phyloP scores from a whole-genome alignment of 2,888 invertebrate genomes.

The Thecophora atra region DNA sequence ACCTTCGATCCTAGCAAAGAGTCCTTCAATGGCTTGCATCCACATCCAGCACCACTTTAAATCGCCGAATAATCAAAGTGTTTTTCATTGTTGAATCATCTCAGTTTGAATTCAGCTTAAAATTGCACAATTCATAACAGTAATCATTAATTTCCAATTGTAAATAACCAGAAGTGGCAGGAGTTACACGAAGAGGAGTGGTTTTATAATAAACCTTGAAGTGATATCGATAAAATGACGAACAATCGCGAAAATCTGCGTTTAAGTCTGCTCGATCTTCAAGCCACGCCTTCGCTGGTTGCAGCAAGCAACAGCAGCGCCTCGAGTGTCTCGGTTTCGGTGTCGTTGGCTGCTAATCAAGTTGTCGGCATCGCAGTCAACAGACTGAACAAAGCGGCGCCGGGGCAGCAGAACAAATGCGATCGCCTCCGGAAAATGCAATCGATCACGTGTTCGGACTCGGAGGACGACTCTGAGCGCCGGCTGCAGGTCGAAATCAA shows the following conservation, averaged over 20 bases:
- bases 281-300: constrained; percentile 51
- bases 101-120: no score
- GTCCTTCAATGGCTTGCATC: no score
- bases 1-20: no score
- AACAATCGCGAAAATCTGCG: constrained; percentile 64
- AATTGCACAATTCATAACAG: no score
- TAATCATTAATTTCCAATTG: no score
- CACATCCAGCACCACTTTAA: no score
- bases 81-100: no score
- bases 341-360: constrained; percentile 54
- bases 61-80: no score
- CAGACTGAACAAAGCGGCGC: constrained; percentile 52
- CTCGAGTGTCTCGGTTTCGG: constrained; percentile 59
- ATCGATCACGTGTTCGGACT: constrained; percentile 65
- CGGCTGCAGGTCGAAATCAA: constrained; percentile 59
- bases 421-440: constrained; percentile 65
- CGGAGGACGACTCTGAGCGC: constrained; percentile 64
- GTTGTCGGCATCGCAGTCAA: constrained; percentile 54
- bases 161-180: no score
- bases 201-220: constrained; percentile 6
- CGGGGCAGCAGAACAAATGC: constrained; percentile 60
- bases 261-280: constrained; percentile 62
- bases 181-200: neutral
- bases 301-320: constrained; percentile 53
- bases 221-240: constrained; percentile 51